These are phyloP conservation scores for Trididemnum nubilum DNA, from an alignment of 23 tunicate species.

Conservation along the genomic window DNA sequence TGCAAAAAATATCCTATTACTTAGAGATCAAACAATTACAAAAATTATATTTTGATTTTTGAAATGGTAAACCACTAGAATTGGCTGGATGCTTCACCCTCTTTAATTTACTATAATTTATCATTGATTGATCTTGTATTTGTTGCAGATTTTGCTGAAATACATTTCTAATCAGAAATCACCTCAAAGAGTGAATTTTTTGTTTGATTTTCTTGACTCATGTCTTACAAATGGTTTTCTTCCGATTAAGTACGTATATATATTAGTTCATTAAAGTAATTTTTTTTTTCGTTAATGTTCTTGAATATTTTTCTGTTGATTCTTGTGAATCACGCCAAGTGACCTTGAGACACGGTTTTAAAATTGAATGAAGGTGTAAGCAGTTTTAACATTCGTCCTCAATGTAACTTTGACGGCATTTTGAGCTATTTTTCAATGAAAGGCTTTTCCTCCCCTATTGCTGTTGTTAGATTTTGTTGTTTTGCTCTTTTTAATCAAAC, in stretches of 20 bases:
- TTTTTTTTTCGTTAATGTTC: background rate
- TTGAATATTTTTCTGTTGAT: background rate
- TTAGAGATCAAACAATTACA: background rate
- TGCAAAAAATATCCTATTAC: too few relatives aligned
- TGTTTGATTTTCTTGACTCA: constrained; percentile 67
- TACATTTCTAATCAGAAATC: constrained; percentile 20
- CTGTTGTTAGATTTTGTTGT: too few relatives aligned
- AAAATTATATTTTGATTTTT: background rate
- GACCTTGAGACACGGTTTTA: background rate
- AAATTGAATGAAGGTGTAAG: background rate
- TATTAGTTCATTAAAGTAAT: background rate
- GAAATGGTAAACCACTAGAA: background rate
- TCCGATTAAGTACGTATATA: constrained; percentile 43
- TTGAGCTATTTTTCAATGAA: too few relatives aligned
- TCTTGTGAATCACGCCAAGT: too few relatives aligned
- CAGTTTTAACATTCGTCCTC: too few relatives aligned
- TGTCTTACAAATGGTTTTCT: constrained; percentile 57
- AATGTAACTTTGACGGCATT: too few relatives aligned
- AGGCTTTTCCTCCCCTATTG: too few relatives aligned
- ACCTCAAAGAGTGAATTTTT: constrained; percentile 42
- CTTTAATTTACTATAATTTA: background rate
- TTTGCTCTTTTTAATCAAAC: too few relatives aligned
- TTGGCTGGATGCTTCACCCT: too few relatives aligned
- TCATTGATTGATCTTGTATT: background rate
- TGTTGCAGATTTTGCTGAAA: constrained; percentile 8